A percentile compares a stretch with the other conserved stretches of the same genome.
Conservation (phyloP, 2,797 vertebrate genomes). For the Eptatretus atami region DNA sequence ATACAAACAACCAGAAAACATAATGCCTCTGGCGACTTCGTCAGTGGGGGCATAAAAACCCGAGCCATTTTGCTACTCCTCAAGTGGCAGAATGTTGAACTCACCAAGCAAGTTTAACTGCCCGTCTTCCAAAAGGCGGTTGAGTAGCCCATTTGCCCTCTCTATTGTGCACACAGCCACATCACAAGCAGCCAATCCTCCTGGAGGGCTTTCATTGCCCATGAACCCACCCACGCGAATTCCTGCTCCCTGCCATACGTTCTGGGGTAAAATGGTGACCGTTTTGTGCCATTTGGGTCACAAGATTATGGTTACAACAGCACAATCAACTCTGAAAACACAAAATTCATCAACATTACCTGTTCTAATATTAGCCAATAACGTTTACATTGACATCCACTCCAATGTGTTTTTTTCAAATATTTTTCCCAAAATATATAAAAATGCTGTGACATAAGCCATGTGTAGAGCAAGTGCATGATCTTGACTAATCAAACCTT, state of each 20-base stretch:
- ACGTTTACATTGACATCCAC: too few relatives aligned
- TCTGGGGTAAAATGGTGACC: conserved; percentile 15
- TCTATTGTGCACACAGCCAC: conserved; percentile 24
- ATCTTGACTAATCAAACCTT: conserved; percentile 21
- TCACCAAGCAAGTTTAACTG: conserved; percentile 45
- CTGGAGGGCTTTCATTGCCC: conserved; percentile 40
- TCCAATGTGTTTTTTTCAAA: too few relatives aligned
- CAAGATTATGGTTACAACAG: conserved; percentile 8
- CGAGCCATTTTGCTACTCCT: too few relatives aligned
- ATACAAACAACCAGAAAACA: too few relatives aligned
- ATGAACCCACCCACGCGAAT: conserved; percentile 66
- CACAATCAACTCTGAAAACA: conserved; percentile 10
- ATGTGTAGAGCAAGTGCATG: too few relatives aligned
- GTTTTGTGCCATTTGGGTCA: too few relatives aligned
- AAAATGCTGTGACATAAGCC: too few relatives aligned
- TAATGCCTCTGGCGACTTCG: too few relatives aligned
- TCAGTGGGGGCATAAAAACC: too few relatives aligned
- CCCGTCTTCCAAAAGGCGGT: conserved; percentile 64
- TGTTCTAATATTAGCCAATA: too few relatives aligned
- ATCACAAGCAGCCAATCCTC: conserved; percentile 26
- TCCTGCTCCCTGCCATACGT: conserved; percentile 56
- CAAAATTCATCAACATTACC: background rate
- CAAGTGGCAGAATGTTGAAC: background rate
- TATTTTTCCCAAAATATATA: too few relatives aligned
- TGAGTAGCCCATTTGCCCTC: conserved; percentile 69